phyloP scores from a whole-genome alignment of 2,113 vertebrate species.

The Tragelaphus scriptus region DNA sequence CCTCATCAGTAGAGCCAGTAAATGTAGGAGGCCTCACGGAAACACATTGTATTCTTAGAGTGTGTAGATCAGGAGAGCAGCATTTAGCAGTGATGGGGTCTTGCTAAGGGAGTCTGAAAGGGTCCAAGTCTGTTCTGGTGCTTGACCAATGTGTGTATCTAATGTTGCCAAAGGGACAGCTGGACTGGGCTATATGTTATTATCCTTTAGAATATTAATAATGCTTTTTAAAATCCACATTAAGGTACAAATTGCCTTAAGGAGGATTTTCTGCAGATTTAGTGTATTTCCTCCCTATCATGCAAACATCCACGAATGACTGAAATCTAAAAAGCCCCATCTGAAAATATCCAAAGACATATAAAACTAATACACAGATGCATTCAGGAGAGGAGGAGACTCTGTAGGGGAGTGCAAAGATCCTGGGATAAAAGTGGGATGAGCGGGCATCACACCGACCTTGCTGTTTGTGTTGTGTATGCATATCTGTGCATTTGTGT shows the following conservation, averaged over 20 bases:
- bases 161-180: neutral
- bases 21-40: neutral
- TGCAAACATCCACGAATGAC: neutral
- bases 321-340: neutral
- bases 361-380: neutral
- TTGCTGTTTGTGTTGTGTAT: neutral
- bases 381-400: neutral
- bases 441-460: neutral
- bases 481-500: neutral
- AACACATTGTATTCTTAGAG: neutral
- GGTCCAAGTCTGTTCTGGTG: neutral
- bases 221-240: neutral
- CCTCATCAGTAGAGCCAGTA: neutral
- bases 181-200: neutral
- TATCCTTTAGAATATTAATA: neutral
- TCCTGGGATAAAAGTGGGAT: neutral
- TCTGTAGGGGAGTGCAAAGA: neutral
- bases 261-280: conserved; percentile 42
- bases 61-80: neutral
- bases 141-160: neutral
- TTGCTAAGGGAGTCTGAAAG: neutral
- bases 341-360: neutral
- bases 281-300: neutral
- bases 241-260: neutral
- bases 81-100: neutral